These are phyloP conservation scores for Xerus rutilus DNA, from an alignment of 2,797 vertebrate species.

Conservation along the genomic window DNA sequence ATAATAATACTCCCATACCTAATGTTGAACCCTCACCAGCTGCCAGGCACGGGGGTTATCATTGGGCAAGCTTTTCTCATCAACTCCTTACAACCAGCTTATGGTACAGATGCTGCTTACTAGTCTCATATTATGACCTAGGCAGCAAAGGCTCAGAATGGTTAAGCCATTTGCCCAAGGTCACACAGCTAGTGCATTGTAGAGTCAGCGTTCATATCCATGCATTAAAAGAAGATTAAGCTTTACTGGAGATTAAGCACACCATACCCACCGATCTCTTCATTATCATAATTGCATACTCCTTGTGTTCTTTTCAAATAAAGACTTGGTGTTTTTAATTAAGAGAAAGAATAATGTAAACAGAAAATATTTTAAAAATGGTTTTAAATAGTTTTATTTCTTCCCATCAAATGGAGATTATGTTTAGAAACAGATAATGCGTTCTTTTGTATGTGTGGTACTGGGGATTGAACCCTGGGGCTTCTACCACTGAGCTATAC, in stretches of 20 bases:
- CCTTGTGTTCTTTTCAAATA: neutral
- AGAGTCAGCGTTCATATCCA: neutral
- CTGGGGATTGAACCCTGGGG: too few relatives aligned
- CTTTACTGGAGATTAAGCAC: neutral
- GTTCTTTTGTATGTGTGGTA: neutral
- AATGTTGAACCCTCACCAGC: neutral
- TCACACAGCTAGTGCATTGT: neutral
- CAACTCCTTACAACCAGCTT: neutral
- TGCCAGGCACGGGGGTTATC: neutral
- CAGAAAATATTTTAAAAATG: too few relatives aligned
- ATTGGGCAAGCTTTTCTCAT: neutral
- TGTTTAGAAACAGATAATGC: neutral
- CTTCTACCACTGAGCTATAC: too few relatives aligned
- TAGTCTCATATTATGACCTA: neutral
- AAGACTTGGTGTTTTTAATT: neutral
- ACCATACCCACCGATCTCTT: neutral
- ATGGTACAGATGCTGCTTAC: neutral
- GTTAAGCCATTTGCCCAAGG: neutral
- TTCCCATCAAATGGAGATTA: neutral
- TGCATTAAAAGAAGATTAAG: neutral
- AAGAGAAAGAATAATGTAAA: too few relatives aligned
- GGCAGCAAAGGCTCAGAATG: neutral
- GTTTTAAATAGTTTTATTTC: neutral
- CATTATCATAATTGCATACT: neutral
- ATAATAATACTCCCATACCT: neutral